Evolutionary conservation across 2,113 vertebrate genomes (phyloP), one percentile per base, ranked within the genome.

Genomic region (Urocolius indicus): DNA sequence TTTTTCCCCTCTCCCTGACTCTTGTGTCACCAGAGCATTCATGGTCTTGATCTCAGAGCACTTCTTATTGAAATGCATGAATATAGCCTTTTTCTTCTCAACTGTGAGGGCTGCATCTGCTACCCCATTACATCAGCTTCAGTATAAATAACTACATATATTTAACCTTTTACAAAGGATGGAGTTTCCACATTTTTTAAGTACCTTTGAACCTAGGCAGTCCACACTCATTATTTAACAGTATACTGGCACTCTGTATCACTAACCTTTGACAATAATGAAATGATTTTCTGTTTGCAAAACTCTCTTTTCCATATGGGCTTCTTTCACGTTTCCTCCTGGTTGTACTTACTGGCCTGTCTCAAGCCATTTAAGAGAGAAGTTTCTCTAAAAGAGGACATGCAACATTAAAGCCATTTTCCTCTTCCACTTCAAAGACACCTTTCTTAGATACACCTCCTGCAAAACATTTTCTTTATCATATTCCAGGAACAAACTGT

Each of bases 71-170:
- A 84, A 88, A 83, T 0, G 0, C 68, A 14, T 51, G 55, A 89
- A 78, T 63, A 77, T 59, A 86, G 55, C 63, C 38, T 43, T 83
- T 93, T 61, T 71, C 69, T 92, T 72, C 93, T 74, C 61, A 52
- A 32, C 38, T 45, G 41, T 38, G 84, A 30, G 3, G 4, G 80
- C 89, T 90, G 82, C 67, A 85, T 75, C 82, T 62, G 78, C 87
- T 84, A 55, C 65, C 81, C 65, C 69, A 49, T 84, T 84, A 84
- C 55, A 78, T 36, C 85, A 82, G 34, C 73, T 73, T 74, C 84
- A 89, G n/a, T 54, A 78, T 81, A 93, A 95, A 73, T 85, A 74
- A 94, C 83, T 79, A 69, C 13, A 68, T 78, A 38, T 87, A 91
- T 71, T 87, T 96, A 95, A 92, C 75, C 71, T 92, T 83, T 74